These are phyloP conservation scores for Vireo griseus DNA, from an alignment of 2,797 vertebrate species.

Conservation along the genomic window DNA sequence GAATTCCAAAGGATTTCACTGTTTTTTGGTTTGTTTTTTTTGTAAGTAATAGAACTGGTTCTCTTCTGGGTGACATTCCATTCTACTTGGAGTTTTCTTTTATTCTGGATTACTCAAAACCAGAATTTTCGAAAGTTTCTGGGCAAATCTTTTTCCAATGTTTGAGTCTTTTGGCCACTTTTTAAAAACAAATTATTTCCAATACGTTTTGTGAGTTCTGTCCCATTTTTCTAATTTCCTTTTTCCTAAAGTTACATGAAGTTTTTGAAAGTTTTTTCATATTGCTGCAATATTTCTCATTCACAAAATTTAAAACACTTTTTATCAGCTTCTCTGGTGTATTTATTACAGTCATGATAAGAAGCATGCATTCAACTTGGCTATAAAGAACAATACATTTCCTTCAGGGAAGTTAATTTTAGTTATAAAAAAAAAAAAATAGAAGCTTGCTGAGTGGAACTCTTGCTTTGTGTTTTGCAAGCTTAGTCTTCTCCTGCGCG, in stretches of 20 bases:
- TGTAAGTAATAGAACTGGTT: accelerated
- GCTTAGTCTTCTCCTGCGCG: neutral
- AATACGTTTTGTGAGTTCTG: neutral
- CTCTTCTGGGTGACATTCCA: neutral
- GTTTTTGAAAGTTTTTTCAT: neutral
- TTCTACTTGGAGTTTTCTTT: neutral
- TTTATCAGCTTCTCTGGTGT: neutral
- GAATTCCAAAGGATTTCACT: neutral
- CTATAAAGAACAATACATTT: neutral
- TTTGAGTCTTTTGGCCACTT: neutral
- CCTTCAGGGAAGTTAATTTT: neutral
- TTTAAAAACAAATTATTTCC: neutral
- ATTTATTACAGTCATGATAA: neutral
- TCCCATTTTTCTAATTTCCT: neutral
- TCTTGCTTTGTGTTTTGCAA: neutral
- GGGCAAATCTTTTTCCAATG: neutral
- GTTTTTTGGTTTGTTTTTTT: neutral
- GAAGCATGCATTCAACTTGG: neutral
- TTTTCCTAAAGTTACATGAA: neutral
- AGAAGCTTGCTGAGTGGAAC: neutral
- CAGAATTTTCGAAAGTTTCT: neutral
- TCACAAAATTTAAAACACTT: neutral
- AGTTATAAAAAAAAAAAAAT: neutral
- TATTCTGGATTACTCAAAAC: neutral
- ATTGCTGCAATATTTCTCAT: neutral